Evolutionary conservation across 1,140 invertebrate species (phyloP).

Genomic region (Goniozus legneri): DNA sequence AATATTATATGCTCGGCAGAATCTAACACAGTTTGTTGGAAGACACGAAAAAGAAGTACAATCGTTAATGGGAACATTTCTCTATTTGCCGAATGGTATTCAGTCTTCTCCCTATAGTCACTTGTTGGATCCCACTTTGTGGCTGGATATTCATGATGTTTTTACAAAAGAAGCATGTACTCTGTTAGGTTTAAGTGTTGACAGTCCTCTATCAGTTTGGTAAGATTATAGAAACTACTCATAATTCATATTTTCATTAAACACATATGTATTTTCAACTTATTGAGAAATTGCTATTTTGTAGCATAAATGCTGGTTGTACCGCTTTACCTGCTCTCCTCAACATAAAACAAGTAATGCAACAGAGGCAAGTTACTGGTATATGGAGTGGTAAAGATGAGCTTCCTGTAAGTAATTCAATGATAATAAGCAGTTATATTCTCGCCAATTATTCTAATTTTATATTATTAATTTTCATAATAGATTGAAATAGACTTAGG

Average conservation of each 20-base stretch:
- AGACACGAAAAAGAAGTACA: slow-evolving; percentile 85
- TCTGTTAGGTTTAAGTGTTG: slow-evolving; percentile 84
- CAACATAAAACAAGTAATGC: slow-evolving; percentile 95
- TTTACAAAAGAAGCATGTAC: slow-evolving; percentile 92
- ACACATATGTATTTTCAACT: not conserved
- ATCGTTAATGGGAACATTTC: slow-evolving; percentile 81
- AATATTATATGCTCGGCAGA: slow-evolving; percentile 80
- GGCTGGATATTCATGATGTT: slow-evolving; percentile 76
- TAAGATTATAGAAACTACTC: slow-evolving; percentile 40
- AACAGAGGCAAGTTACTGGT: slow-evolving; percentile 87
- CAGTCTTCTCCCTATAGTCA: slow-evolving; percentile 78
- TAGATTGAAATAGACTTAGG: slow-evolving; percentile 91
- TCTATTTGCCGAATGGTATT: slow-evolving; percentile 78
- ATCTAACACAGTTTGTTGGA: slow-evolving; percentile 80
- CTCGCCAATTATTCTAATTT: slow-evolving; percentile 1
- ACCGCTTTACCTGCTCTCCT: slow-evolving; percentile 88
- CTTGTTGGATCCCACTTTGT: slow-evolving; percentile 74
- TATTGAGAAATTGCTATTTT: slow-evolving; percentile 27
- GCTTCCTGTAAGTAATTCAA: slow-evolving; percentile 72
- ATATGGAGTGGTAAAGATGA: slow-evolving; percentile 96
- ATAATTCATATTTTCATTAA: not conserved
- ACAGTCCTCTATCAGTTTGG: slow-evolving; percentile 74
- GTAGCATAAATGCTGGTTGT: slow-evolving; percentile 87
- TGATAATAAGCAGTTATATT: not conserved
- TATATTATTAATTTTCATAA: slow-evolving; percentile 23